Percentiles rank a stretch among this genome's conserved stretches.
These are phyloP conservation scores for Trogon surrucura DNA, from an alignment of 2,113 vertebrate genomes.

Conservation along the genomic window DNA sequence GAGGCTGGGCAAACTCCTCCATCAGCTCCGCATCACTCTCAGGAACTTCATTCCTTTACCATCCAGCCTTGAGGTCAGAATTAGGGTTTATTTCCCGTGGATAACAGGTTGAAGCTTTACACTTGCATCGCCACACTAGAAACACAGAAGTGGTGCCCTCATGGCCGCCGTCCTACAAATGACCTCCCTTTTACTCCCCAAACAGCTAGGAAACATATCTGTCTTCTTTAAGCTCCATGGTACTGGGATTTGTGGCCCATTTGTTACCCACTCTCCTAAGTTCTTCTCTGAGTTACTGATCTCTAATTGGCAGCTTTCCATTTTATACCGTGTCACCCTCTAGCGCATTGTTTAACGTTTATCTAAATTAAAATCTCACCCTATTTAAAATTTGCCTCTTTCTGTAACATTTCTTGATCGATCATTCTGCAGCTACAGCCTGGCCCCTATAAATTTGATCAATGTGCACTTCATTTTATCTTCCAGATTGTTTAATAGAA, in stretches of 20 bases:
- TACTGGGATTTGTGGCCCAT: neutral
- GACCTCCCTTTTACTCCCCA: neutral
- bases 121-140: neutral
- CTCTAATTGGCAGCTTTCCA: slow-evolving; percentile 11
- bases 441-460: slow-evolving; percentile 11
- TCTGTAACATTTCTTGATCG: slow-evolving; percentile 27
- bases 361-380: slow-evolving; percentile 73
- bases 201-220: neutral
- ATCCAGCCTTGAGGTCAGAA: neutral
- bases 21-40: neutral
- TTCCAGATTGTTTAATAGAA: slow-evolving; percentile 37
- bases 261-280: neutral
- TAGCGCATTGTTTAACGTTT: slow-evolving; percentile 19
- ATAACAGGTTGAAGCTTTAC: neutral
- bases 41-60: neutral
- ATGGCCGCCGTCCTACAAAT: neutral
- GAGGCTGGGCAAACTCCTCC: neutral
- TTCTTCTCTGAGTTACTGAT: neutral
- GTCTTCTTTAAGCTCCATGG: neutral
- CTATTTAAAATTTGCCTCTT: slow-evolving; percentile 49
- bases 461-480: neutral
- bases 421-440: slow-evolving; percentile 15
- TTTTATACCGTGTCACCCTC: neutral
- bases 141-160: neutral
- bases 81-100: neutral